Conservation (phyloP, 2,797 vertebrate species). For the Pipistrellus kuhlii region DNA sequence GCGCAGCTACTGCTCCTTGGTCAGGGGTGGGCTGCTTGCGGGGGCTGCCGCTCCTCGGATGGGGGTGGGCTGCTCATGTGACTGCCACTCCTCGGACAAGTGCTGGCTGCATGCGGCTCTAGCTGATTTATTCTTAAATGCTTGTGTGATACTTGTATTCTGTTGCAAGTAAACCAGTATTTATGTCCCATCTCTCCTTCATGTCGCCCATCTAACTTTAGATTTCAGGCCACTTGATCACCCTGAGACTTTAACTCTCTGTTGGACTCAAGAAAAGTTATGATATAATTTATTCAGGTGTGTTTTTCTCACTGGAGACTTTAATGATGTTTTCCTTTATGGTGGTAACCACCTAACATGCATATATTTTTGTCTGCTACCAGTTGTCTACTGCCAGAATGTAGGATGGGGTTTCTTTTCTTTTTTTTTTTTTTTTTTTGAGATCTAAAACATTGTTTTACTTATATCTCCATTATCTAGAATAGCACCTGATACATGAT, state of each 20-base stretch:
- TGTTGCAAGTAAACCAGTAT: neutral
- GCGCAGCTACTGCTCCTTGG: too few relatives aligned
- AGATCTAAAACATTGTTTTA: neutral
- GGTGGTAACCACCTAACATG: neutral
- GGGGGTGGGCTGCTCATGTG: too few relatives aligned
- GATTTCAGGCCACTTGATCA: neutral
- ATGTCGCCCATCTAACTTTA: neutral
- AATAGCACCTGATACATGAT: neutral
- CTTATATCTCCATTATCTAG: neutral
- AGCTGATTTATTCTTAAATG: neutral
- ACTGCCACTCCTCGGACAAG: too few relatives aligned
- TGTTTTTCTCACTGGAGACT: conserved; percentile 11
- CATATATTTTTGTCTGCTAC: neutral
- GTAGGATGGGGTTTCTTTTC: neutral
- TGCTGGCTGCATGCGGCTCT: too few relatives aligned
- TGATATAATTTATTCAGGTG: neutral
- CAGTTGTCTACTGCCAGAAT: neutral
- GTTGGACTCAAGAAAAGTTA: neutral
- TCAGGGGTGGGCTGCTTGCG: too few relatives aligned
- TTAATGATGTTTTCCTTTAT: conserved; percentile 31
- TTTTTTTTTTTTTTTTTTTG: neutral
- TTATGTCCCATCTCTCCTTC: neutral
- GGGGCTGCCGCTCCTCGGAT: too few relatives aligned
- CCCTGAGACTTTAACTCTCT: neutral
- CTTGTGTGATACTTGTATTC: neutral